phyloP scores from a whole-genome alignment of 1,140 invertebrate species.

The Atta colombica region DNA sequence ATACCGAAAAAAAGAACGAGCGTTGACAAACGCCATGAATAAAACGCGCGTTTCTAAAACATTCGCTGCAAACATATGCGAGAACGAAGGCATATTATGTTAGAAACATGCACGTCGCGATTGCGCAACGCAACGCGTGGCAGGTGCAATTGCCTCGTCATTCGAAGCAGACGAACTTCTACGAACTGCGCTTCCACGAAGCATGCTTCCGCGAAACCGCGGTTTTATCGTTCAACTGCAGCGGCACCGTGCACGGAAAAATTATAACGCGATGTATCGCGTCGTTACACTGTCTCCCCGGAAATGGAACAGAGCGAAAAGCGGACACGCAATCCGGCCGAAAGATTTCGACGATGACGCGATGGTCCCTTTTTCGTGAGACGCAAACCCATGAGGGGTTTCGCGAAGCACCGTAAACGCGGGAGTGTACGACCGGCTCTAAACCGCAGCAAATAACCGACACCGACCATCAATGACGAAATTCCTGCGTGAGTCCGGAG shows the following conservation, averaged over 20 bases:
- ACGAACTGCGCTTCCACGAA: constrained; percentile 37
- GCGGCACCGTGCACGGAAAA: constrained; percentile 29
- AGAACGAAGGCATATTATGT: constrained; percentile 4
- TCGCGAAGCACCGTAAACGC: constrained; percentile 64
- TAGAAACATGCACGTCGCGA: constrained; percentile 5
- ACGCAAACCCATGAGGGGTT: constrained; percentile 59
- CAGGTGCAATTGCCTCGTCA: constrained; percentile 56
- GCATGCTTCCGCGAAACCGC: constrained; percentile 41
- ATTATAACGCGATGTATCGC: constrained; percentile 20
- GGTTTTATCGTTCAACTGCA: constrained; percentile 35
- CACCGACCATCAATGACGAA: constrained; percentile 34
- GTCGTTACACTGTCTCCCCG: constrained; percentile 23
- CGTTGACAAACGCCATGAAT: background rate
- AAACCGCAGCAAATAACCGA: constrained; percentile 58
- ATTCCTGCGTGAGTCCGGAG: constrained; percentile 28
- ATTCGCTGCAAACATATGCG: background rate
- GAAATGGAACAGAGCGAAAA: constrained; percentile 10
- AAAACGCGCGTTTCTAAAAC: background rate
- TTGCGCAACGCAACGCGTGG: constrained; percentile 39
- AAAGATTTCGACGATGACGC: background rate
- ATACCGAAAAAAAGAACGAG: background rate
- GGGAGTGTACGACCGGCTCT: constrained; percentile 24
- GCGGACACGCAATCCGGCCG: constrained; percentile 24
- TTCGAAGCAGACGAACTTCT: constrained; percentile 50
- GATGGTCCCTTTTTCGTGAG: constrained; percentile 31